Base-by-base conservation (phyloP, 2,888 invertebrate species). In the Leptopilina drosophilae region DNA sequence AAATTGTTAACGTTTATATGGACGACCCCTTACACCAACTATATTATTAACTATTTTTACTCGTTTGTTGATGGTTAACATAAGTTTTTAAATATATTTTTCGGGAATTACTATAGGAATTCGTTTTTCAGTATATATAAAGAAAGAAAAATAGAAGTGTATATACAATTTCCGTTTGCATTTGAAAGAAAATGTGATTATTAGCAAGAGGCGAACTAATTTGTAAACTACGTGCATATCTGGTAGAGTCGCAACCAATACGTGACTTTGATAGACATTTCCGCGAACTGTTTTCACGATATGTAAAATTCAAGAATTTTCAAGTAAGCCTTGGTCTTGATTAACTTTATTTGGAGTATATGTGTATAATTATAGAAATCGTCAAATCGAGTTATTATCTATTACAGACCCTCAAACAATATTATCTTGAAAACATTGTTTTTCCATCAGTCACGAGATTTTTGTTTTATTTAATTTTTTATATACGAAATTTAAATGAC, bases 181-280 rank as follows among this genome's bases (percentile, higher is more conserved):
- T 33, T 33, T 33, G 33, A 33, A 33, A 33, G 20, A 33, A 33
- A 33, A 33, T 33, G 33, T 33, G 33, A 33, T 33, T 15, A 5
- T 53, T 53, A n/a, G 0, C 26, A 14, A 20, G 20, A 49, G 49
- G 14, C 1, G 26, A 26, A n/a, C 33, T 73, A 59, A 73, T 73
- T 73, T 73, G 73, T 73, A 73, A 56, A 73, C 73, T 73, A 73
- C 73, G 73, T 73, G 73, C 73, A 56, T 73, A 40, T 73, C 73
- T 59, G n/a, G 53, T 33, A 12, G 14, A 53, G 56, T 53, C 56
- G 33, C 33, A 33, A 49, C n/a, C n/a, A 11, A 73, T 73, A 73
- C 73, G 73, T 73, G 73, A 73, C 73, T 73, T 73, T 73, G 73
- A 73, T 73, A 73, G 73, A 73, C 73, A 14, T 73, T 73, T 73